These are phyloP conservation scores for Chalcosyrphus nemorum DNA, from an alignment of 2,888 invertebrate species.

Conservation along the genomic window DNA sequence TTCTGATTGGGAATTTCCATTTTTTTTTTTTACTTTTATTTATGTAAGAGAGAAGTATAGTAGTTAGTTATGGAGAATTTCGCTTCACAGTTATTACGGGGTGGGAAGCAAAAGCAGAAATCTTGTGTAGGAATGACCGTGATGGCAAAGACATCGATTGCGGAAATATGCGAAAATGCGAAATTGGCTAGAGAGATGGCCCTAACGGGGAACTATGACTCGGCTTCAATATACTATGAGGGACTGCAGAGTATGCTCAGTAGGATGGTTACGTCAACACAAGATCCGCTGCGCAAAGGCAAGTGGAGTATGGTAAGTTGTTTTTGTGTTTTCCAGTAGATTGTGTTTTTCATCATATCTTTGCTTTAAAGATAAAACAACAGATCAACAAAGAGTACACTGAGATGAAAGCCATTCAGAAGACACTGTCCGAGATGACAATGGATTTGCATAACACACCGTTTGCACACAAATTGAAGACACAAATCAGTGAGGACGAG, in stretches of 20 bases:
- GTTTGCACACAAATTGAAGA: conserved; percentile 82
- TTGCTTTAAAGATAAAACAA: conserved; percentile 88
- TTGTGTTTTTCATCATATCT: not conserved
- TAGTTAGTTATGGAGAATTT: conserved; percentile 73
- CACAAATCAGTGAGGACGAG: conserved; percentile 78
- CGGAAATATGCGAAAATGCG: conserved; percentile 97
- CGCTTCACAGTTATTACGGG: conserved; percentile 79
- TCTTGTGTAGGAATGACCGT: conserved; percentile 85
- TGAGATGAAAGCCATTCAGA: conserved; percentile 89
- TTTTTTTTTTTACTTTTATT: conserved; percentile 59
- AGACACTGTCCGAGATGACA: conserved; percentile 81
- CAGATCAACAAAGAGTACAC: conserved; percentile 95
- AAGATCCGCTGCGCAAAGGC: conserved; percentile 90
- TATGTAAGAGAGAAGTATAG: conserved; percentile 48
- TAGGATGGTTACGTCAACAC: conserved; percentile 89
- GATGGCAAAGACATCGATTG: conserved; percentile 92
- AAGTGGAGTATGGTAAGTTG: conserved; percentile 93
- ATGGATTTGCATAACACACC: conserved; percentile 82
- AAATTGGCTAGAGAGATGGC: conserved; percentile 97
- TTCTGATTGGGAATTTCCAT: conserved; percentile 59
- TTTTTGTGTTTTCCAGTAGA: not conserved
- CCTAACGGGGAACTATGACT: conserved; percentile 97
- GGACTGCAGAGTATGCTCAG: conserved; percentile 96
- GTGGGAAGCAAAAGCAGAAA: conserved; percentile 82
- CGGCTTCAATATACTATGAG: conserved; percentile 96